These are phyloP conservation scores for Botia kubotai DNA, from an alignment of 2,797 vertebrate species.

Conservation along the genomic window DNA sequence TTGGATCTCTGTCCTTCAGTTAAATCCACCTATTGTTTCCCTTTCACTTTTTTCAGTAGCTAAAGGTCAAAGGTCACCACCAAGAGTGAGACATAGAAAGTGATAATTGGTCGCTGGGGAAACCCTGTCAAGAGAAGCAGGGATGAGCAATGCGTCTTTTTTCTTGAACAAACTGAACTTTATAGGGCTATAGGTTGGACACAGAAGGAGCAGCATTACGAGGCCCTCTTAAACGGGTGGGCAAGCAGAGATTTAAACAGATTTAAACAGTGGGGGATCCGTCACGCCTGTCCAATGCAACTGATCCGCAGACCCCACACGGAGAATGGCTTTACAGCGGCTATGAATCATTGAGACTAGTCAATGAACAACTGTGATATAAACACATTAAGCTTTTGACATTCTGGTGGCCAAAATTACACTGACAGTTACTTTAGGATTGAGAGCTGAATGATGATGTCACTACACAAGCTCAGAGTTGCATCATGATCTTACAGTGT, in stretches of 20 bases:
- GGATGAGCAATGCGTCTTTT: slow-evolving; percentile 17
- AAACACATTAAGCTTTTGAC: neutral
- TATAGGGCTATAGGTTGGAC: slow-evolving; percentile 1
- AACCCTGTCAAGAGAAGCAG: neutral
- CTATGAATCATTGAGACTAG: slow-evolving; percentile 4
- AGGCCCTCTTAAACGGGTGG: slow-evolving; percentile 8
- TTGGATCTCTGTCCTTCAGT: neutral
- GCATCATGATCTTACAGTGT: neutral
- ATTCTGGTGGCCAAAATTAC: slow-evolving; percentile 5
- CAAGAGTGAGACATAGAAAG: neutral
- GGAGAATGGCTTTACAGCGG: neutral
- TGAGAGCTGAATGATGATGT: neutral
- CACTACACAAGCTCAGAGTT: neutral
- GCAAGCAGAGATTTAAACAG: neutral
- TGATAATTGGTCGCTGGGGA: neutral
- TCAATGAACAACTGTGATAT: neutral
- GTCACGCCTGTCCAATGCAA: slow-evolving; percentile 23
- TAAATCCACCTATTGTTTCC: neutral
- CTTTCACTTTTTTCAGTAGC: neutral
- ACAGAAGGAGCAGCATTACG: neutral
- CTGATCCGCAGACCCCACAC: slow-evolving; percentile 42
- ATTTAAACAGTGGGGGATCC: slow-evolving; percentile 25
- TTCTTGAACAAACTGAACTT: neutral
- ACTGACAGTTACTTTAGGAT: neutral
- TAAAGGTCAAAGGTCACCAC: neutral